These are phyloP conservation scores for Tyto alba DNA, from an alignment of 2,113 vertebrate genomes.

Conservation along the genomic window DNA sequence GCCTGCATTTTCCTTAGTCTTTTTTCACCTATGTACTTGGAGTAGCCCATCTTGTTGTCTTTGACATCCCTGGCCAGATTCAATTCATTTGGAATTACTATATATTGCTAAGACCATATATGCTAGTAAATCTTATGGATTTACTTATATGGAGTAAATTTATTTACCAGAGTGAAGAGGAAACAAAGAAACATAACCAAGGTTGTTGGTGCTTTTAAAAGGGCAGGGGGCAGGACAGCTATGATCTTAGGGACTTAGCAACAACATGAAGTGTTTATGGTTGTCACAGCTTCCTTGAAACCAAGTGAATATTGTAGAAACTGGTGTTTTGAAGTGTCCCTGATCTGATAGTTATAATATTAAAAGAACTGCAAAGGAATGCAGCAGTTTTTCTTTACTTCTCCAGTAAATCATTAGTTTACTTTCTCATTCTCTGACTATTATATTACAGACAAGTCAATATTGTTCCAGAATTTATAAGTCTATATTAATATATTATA, in stretches of 20 bases:
- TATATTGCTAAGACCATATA: neutral
- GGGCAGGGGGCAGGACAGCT: neutral
- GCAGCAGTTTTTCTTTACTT: slow-evolving; percentile 8
- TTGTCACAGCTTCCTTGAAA: neutral
- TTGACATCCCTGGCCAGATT: neutral
- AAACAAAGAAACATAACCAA: neutral
- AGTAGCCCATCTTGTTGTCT: neutral
- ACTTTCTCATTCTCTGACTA: slow-evolving; percentile 1
- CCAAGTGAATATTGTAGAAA: neutral
- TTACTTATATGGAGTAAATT: neutral
- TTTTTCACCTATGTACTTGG: neutral
- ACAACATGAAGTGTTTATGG: neutral
- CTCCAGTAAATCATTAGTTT: slow-evolving; percentile 20
- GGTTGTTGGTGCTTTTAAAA: neutral
- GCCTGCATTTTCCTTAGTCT: neutral
- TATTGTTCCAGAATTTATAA: neutral
- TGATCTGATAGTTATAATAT: neutral
- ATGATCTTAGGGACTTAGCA: neutral
- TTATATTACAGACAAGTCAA: neutral
- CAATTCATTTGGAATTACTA: neutral
- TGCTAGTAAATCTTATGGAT: neutral
- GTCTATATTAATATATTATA: slow-evolving; percentile 26
- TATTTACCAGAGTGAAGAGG: neutral
- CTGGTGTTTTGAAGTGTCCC: neutral
- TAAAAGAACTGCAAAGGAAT: slow-evolving; percentile 17